Evolutionary conservation across 2,888 invertebrate genomes (phyloP).

Genomic region (Cyaniris semiargus): DNA sequence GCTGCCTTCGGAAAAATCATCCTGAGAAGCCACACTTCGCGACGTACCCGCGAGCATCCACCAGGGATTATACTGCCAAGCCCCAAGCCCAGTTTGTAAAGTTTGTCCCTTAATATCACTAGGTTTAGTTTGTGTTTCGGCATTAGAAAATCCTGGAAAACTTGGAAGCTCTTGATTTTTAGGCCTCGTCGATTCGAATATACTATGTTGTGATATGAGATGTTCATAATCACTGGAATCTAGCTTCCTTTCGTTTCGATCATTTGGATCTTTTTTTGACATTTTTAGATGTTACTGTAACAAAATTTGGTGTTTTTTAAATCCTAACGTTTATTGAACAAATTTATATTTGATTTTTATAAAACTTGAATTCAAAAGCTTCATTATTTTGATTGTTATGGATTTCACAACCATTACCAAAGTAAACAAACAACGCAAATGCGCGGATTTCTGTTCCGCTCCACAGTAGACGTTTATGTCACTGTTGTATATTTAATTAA

Average conservation of each 20-base stretch:
- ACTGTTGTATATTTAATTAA: neutral
- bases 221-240: conserved; percentile 75
- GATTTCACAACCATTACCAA: conserved; percentile 39
- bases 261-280: conserved; percentile 75
- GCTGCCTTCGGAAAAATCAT: conserved; percentile 70
- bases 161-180: conserved; percentile 74
- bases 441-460: conserved; percentile 49
- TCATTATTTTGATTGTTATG: conserved; percentile 24
- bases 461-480: neutral
- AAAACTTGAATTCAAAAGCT: neutral
- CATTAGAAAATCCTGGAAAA: conserved; percentile 76
- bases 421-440: conserved; percentile 76
- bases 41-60: conserved; percentile 79
- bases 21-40: conserved; percentile 68
- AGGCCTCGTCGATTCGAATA: conserved; percentile 69
- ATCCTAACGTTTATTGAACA: neutral
- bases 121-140: conserved; percentile 76
- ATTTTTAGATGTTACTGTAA: conserved; percentile 55
- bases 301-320: conserved; percentile 15
- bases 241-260: conserved; percentile 73
- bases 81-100: conserved; percentile 65
- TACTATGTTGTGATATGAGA: conserved; percentile 73
- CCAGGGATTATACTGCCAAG: conserved; percentile 79
- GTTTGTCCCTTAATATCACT: conserved; percentile 69
- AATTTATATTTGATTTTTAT: neutral